Base-by-base conservation (phyloP, 2,113 vertebrate species). In the Axis porcinus region DNA sequence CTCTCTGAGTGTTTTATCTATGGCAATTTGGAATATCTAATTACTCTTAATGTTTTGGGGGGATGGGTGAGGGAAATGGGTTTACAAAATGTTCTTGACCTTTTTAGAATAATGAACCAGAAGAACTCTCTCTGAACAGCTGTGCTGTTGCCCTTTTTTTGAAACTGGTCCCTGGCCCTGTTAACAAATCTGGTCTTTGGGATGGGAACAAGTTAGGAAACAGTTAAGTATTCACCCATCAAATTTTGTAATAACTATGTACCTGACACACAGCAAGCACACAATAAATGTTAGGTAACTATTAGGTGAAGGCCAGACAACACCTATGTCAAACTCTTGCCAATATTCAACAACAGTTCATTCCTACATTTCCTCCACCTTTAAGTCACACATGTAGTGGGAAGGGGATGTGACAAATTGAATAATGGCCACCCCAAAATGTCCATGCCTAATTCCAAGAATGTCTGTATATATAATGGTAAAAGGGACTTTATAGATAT, bases 141-240 rank as follows among this genome's bases (percentile, higher is more conserved):
- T 76, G 6, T 45, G 19, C 47, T 81, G 15, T 55, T 19, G 25
- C 36, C 36, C 82, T 25, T 88, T 92, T 93, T 93, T 60, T 95
- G 83, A 95, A 96, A 95, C 43, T 25, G 55, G 67, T 84, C 47
- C 84, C 62, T 86, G 76, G 40, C 14, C 33, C 54, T 90, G 40
- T 96, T 87, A 89, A 92, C 54, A 33, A 27, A 91, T 50, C 45
- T 92, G 52, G 64, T 64, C 62, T 96, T 94, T 27, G 54, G 36
- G 47, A 81, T 67, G 76, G 67, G 7, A 30, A 79, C n/a, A 64
- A 86, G 27, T 96, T 83, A 97, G 89, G 83, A 64, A 94, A 95
- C 23, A 95, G 78, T 47, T 74, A 92, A 90, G 87, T 25, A 94
- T 45, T 9, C 60, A 1, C 62, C 33, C 58, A 52, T 50, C 82